These are phyloP conservation scores for Hemitrygon akajei DNA, from an alignment of 2,797 vertebrate genomes.

Conservation along the genomic window DNA sequence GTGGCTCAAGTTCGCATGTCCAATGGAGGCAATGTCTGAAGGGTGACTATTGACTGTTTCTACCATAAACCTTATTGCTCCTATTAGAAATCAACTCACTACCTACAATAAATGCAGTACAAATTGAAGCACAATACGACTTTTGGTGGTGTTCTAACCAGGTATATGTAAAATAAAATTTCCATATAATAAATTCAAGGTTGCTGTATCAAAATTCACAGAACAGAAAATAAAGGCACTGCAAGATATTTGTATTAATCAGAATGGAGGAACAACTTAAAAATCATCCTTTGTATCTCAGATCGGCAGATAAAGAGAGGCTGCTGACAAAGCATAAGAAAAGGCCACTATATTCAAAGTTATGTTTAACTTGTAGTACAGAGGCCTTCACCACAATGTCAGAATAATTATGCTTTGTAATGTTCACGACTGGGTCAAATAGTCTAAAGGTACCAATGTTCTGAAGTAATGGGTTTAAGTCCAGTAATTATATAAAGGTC, in stretches of 20 bases:
- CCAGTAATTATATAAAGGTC: neutral
- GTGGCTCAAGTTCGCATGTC: neutral
- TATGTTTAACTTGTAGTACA: neutral
- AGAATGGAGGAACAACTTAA: neutral
- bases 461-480: neutral
- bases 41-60: neutral
- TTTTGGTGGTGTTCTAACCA: neutral
- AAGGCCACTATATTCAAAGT: neutral
- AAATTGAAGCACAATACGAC: neutral
- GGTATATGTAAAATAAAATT: neutral
- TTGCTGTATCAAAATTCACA: neutral
- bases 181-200: neutral
- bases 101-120: neutral
- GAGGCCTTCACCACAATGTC: neutral
- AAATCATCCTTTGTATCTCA: neutral
- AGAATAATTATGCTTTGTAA: neutral
- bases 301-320: neutral
- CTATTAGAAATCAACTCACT: neutral
- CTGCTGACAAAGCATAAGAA: neutral
- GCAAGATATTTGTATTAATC: neutral
- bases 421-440: neutral
- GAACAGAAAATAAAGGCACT: neutral
- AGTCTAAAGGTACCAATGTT: neutral
- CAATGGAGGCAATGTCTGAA: neutral
- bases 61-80: neutral